These are phyloP conservation scores for Scarus forsteni DNA, from an alignment of 2,797 vertebrate species.

Conservation along the genomic window DNA sequence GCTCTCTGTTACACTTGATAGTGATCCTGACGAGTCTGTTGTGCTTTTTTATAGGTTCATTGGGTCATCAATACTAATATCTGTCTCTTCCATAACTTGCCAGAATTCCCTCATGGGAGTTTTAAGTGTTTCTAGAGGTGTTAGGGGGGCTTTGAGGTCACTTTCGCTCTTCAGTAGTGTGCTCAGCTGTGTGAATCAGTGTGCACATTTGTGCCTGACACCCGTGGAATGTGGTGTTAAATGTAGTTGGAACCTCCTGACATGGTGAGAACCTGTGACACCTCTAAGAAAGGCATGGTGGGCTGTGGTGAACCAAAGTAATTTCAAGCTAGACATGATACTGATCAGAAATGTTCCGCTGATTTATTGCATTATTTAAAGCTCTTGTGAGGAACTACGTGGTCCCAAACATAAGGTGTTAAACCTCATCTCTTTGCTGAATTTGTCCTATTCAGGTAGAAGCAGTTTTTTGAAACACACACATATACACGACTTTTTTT, in stretches of 20 bases:
- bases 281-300: constrained; percentile 23
- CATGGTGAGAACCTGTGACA: constrained; percentile 50
- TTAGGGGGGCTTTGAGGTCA: constrained; percentile 37
- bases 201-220: constrained; percentile 23
- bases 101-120: no score
- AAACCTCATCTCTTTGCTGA: no score
- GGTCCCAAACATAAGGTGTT: no score
- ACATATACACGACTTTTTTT: no score
- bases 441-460: no score
- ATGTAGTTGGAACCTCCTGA: constrained; percentile 41
- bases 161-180: constrained; percentile 24
- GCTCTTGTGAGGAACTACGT: no score
- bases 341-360: neutral
- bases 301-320: constrained; percentile 19
- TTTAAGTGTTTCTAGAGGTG: constrained; percentile 37
- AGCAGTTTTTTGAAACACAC: no score
- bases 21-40: no score
- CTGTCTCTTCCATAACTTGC: no score
- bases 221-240: constrained; percentile 60
- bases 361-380: constrained; percentile 2
- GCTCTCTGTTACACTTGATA: no score
- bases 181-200: constrained; percentile 2
- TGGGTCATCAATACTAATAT: no score
- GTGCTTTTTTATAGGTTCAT: no score
- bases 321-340: constrained; percentile 16